Conservation (phyloP, 2,113 vertebrate genomes). For the Podarcis muralis region DNA sequence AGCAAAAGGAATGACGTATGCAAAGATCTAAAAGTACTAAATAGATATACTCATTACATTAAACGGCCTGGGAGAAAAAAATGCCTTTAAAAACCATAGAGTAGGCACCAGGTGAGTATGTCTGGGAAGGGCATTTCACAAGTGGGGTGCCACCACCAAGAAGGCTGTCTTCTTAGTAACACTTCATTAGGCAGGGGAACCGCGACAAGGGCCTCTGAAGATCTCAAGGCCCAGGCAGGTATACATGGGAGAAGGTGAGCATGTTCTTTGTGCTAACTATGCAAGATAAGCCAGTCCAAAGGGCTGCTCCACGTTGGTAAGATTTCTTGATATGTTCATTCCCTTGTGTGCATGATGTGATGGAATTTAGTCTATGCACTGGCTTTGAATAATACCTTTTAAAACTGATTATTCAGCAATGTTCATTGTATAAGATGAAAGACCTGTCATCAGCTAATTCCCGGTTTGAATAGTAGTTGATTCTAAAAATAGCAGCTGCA, state of each 20-base stretch:
- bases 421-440: constrained; percentile 9
- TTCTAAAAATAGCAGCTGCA: constrained; percentile 36
- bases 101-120: background rate
- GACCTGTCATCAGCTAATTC: constrained; percentile 21
- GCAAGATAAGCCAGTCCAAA: background rate
- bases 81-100: background rate
- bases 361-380: constrained; percentile 3
- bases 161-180: background rate
- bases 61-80: background rate
- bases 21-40: too few relatives aligned
- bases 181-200: too few relatives aligned
- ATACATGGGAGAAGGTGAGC: too few relatives aligned
- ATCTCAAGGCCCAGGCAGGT: too few relatives aligned
- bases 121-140: background rate
- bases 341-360: background rate
- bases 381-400: background rate
- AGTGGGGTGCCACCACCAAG: background rate
- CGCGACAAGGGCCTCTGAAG: too few relatives aligned
- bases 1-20: too few relatives aligned
- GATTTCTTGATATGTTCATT: background rate
- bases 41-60: too few relatives aligned
- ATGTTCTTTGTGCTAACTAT: too few relatives aligned
- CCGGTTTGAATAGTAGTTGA: background rate
- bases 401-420: constrained; percentile 24
- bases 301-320: background rate